Conservation (phyloP, 2,113 vertebrate species). For the Tragelaphus buxtoni region DNA sequence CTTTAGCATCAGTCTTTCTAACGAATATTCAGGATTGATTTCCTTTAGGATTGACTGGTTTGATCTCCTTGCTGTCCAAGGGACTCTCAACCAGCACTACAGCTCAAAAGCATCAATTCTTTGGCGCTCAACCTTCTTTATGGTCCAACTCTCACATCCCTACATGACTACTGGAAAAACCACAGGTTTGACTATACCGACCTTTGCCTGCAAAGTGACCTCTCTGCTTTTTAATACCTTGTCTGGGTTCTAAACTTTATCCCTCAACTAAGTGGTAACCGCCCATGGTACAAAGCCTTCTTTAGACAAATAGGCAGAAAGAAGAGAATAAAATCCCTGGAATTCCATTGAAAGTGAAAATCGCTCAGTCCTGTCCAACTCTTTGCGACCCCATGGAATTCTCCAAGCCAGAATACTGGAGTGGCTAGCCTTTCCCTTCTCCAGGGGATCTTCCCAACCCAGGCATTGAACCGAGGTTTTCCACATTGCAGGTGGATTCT, state of each 20-base stretch:
- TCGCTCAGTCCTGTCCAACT: background rate
- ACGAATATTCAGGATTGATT: too few species aligned
- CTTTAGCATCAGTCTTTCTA: too few species aligned
- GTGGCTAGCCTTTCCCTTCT: background rate
- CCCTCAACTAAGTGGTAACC: background rate
- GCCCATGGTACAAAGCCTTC: background rate
- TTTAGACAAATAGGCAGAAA: background rate
- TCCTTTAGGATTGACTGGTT: too few species aligned
- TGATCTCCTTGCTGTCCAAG: background rate
- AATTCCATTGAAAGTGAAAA: background rate
- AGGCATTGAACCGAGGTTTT: background rate
- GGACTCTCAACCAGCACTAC: too few species aligned
- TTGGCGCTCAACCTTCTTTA: too few species aligned
- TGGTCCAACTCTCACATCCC: too few species aligned
- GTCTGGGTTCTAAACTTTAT: background rate
- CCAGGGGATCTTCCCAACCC: background rate
- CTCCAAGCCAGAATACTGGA: background rate
- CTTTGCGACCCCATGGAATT: background rate
- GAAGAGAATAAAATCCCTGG: background rate
- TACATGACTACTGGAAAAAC: too few species aligned
- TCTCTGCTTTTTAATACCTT: background rate
- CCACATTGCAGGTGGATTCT: background rate
- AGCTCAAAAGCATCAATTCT: too few species aligned
- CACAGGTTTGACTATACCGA: background rate
- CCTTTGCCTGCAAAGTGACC: background rate